Conservation (phyloP, 2,888 invertebrate genomes). For the Perizoma flavofasciatum region DNA sequence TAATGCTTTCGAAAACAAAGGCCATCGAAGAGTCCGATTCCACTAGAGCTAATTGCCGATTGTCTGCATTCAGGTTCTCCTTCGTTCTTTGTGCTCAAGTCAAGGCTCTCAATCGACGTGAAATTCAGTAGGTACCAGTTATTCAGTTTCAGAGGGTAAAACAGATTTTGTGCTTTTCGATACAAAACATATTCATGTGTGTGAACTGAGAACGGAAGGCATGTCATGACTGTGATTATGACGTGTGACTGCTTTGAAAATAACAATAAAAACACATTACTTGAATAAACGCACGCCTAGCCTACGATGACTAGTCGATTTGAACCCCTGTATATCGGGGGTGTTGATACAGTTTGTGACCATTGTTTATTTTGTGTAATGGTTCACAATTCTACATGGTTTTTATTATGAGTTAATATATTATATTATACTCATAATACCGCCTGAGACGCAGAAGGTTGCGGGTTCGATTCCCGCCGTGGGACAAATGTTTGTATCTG, state of each 20-base stretch:
- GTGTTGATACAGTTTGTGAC: slow-evolving; percentile 46
- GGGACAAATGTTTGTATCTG: too few relatives aligned
- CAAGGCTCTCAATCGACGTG: slow-evolving; percentile 2
- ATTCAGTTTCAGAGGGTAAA: background rate
- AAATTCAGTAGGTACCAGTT: background rate
- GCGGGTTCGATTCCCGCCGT: too few relatives aligned
- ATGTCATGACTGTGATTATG: too few relatives aligned
- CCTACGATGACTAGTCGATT: slow-evolving; percentile 51
- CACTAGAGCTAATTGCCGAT: slow-evolving; percentile 69
- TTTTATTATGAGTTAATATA: slow-evolving; percentile 2
- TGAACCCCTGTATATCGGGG: slow-evolving; percentile 51
- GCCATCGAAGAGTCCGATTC: slow-evolving; percentile 66
- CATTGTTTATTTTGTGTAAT: slow-evolving; percentile 36
- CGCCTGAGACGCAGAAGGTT: too few relatives aligned
- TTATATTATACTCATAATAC: too few relatives aligned
- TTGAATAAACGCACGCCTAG: background rate
- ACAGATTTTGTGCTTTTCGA: too few relatives aligned
- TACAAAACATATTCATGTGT: too few relatives aligned
- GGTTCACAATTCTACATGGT: slow-evolving; percentile 13
- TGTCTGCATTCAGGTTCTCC: slow-evolving; percentile 52
- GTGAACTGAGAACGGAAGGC: too few relatives aligned
- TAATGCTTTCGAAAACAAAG: slow-evolving; percentile 60
- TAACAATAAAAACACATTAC: too few relatives aligned
- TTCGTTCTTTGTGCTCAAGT: slow-evolving; percentile 56
- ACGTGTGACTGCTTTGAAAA: too few relatives aligned